A percentile compares a stretch with the other conserved stretches of the same genome.
phyloP scores from a whole-genome alignment of 1,140 invertebrate species.

The Xylocopa sonorina region DNA sequence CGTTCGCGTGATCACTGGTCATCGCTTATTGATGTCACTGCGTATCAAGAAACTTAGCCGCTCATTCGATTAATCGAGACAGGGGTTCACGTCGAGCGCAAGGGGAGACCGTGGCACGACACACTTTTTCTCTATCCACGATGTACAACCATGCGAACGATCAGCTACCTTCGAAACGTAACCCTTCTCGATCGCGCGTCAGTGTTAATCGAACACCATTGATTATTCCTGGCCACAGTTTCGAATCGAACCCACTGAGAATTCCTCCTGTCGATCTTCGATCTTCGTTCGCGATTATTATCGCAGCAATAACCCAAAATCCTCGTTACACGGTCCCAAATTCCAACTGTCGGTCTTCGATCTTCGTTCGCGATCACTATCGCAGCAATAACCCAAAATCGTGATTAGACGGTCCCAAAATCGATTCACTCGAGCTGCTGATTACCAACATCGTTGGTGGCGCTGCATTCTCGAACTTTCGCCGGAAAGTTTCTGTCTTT shows the following conservation, averaged over 20 bases:
- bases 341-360: too few species aligned
- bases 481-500: slow-evolving; percentile 1
- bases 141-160: neutral
- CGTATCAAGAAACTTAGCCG: slow-evolving; percentile 15
- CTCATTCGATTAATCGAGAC: slow-evolving; percentile 10
- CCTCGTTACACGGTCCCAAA: too few species aligned
- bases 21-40: slow-evolving; percentile 57
- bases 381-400: too few species aligned
- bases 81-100: neutral
- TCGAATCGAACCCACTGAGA: neutral
- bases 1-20: slow-evolving; percentile 55
- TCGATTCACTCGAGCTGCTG: too few species aligned
- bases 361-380: too few species aligned
- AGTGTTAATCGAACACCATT: too few species aligned
- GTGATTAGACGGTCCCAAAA: too few species aligned
- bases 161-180: neutral
- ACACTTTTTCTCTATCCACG: neutral
- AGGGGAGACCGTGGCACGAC: slow-evolving; percentile 19
- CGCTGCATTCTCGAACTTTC: neutral
- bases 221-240: too few species aligned
- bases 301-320: too few species aligned
- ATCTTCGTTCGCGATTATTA: too few species aligned
- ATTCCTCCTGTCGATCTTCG: neutral
- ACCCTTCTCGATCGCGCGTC: neutral
- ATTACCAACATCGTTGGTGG: too few species aligned